These are phyloP conservation scores for Neotoxoptera formosana DNA, from an alignment of 1,140 invertebrate genomes.

Conservation along the genomic window DNA sequence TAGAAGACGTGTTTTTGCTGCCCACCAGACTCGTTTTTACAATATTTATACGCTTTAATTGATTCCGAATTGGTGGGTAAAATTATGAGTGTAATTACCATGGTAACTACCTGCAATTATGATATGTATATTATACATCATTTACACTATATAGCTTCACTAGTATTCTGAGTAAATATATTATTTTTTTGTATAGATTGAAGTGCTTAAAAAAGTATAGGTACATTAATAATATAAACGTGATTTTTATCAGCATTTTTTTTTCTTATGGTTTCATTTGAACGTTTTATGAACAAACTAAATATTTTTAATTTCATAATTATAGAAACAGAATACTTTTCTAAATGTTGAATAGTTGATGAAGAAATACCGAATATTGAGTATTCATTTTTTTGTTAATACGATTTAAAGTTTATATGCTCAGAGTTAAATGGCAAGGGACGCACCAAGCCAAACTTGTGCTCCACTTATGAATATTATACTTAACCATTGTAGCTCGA, in stretches of 20 bases:
- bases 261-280: not conserved
- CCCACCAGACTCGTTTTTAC: not conserved
- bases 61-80: not conserved
- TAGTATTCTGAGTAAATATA: not conserved
- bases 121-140: not conserved
- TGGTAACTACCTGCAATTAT: not conserved
- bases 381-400: too few relatives aligned
- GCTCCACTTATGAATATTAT: too few relatives aligned
- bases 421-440: too few relatives aligned
- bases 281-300: not conserved
- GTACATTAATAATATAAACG: not conserved
- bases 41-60: not conserved
- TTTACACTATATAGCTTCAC: not conserved
- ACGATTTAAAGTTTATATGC: too few relatives aligned
- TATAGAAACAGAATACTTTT: not conserved
- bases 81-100: too few relatives aligned
- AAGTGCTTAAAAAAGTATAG: not conserved
- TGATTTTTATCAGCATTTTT: not conserved
- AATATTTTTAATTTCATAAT: too few relatives aligned
- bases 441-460: too few relatives aligned
- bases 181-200: not conserved
- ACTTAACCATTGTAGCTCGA: too few relatives aligned
- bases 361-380: not conserved
- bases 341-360: not conserved
- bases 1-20: not conserved